These are phyloP conservation scores for Cynoglossus semilaevis DNA, from an alignment of 2,113 vertebrate species.

Conservation along the genomic window DNA sequence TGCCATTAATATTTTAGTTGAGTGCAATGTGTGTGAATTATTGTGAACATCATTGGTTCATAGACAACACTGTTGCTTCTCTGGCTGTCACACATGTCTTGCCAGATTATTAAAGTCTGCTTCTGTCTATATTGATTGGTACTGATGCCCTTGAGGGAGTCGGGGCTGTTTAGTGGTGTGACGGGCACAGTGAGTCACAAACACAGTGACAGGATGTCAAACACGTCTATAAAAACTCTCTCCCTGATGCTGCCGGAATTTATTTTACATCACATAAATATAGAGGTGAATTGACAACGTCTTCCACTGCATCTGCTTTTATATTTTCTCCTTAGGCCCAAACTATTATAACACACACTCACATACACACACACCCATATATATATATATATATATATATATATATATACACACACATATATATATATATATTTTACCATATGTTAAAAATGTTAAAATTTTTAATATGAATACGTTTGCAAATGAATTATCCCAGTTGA, in stretches of 20 bases:
- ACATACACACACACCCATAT: neutral
- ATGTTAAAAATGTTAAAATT: no score
- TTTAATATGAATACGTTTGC: no score
- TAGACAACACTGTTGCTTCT: no score
- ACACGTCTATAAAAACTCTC: conserved; percentile 67
- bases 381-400: no score
- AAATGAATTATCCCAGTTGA: no score
- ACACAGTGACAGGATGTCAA: conserved; percentile 69
- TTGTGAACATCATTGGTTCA: no score
- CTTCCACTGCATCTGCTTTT: conserved; percentile 33
- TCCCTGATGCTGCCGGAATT: conserved; percentile 52
- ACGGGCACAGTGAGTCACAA: conserved; percentile 65
- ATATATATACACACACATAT: no score
- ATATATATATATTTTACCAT: no score
- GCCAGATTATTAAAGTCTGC: conserved; percentile 60
- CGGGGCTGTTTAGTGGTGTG: conserved; percentile 62
- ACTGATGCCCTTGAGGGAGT: conserved; percentile 66
- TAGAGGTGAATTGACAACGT: conserved; percentile 40
- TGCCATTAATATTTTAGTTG: no score
- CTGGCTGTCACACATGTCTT: no score
- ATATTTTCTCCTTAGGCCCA: conserved; percentile 22
- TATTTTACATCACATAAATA: conserved; percentile 60
- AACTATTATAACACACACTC: conserved; percentile 20
- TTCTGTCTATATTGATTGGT: conserved; percentile 67
- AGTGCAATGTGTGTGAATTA: no score